phyloP scores from a whole-genome alignment of 2,888 invertebrate genomes.

The Amphipoea oculea region DNA sequence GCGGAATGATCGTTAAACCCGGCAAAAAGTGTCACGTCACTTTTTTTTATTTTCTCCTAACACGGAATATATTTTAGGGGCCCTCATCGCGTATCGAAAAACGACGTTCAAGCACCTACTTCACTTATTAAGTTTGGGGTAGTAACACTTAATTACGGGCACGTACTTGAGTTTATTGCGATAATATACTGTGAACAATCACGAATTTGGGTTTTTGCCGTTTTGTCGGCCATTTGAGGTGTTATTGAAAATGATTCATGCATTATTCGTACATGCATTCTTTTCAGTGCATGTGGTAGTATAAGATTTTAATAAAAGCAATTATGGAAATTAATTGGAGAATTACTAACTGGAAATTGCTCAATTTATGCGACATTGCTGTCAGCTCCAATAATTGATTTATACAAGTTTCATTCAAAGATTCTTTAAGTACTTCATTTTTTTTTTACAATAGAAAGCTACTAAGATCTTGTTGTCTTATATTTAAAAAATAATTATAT shows the following conservation, averaged over 20 bases:
- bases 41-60: slow-evolving; percentile 74
- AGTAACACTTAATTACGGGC: slow-evolving; percentile 50
- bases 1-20: slow-evolving; percentile 78
- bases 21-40: slow-evolving; percentile 79
- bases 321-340: slow-evolving; percentile 25
- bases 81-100: slow-evolving; percentile 42
- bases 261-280: slow-evolving; percentile 4
- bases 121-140: slow-evolving; percentile 38
- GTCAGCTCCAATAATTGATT: slow-evolving; percentile 5
- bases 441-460: neutral
- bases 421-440: neutral
- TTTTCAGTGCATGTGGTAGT: slow-evolving; percentile 3
- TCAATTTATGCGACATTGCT: slow-evolving; percentile 17
- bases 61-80: slow-evolving; percentile 70
- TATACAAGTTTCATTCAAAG: neutral
- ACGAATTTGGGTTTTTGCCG: slow-evolving; percentile 36
- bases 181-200: slow-evolving; percentile 44
- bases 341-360: slow-evolving; percentile 2
- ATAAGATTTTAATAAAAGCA: slow-evolving; percentile 25
- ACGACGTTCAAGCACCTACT: slow-evolving; percentile 38
- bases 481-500: neutral
- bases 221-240: slow-evolving; percentile 6
- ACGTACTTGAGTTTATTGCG: slow-evolving; percentile 32
- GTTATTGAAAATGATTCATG: slow-evolving; percentile 14
- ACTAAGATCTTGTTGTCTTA: neutral